Evolutionary conservation across 2,797 vertebrate genomes (phyloP), one percentile per base, ranked within the genome.

Genomic region (Propithecus perrieri): DNA sequence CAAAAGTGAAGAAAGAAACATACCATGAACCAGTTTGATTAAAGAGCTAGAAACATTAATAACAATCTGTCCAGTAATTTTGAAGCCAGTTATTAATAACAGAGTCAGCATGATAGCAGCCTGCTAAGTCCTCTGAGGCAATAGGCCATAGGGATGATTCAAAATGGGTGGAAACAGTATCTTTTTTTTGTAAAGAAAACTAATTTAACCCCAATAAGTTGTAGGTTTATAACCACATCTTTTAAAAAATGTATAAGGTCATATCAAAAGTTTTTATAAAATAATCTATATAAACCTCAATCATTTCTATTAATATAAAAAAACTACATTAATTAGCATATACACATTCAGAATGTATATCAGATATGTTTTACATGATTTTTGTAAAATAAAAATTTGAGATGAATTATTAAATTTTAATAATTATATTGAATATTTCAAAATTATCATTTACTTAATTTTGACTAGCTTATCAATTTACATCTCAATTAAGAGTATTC

Each of bases 21-120:
- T 95, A 83, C 20, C 69, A 96, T 75, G 75, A 85, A 88, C 46
- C 65, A 96, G 85, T 93, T 38, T 97, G 93, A 91, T 78, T 94
- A 93, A 92, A 94, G 78, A 67, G 65, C 50, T 97, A 43, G 75
- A 97, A 95, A 96, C 46, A 92, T 61, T 87, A 97, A 63, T 95
- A 92, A 84, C 85, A 96, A 78, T 93, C 86, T 96, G 61, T 94
- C 90, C 53, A 89, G 48, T 53, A 78, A 92, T 96, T 96, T 71
- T 96, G 83, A 96, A 96, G 85, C 78, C 90, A 93, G 94, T 87
- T 92, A 96, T 93, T 97, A 96, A 90, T 88, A 95, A 96, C 6
- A 83, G 80, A 92, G 88, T 96, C 90, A 96, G 74, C 63, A 67
- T 96, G 85, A 95, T 22, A 88, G 83, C n/a, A 96, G 69, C 43